A percentile compares a stretch with the other conserved stretches of the same genome.
Evolutionary conservation across 2,113 vertebrate species (phyloP).

Genomic region (Tachysurus vachellii): DNA sequence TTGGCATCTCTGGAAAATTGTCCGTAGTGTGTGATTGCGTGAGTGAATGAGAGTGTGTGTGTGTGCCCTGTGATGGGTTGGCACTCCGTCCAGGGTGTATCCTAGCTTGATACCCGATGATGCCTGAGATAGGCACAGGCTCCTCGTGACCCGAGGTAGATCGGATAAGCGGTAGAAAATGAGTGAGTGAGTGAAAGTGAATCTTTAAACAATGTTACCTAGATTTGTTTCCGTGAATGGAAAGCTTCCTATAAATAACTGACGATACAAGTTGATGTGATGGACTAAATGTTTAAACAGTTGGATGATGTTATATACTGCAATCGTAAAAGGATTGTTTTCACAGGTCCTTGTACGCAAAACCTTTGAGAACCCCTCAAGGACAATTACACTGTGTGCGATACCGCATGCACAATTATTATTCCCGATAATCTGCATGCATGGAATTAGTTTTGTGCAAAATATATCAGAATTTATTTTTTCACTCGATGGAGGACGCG

Average conservation of each 20-base stretch:
- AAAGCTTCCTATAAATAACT: not conserved
- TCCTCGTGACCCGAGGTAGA: too few species aligned
- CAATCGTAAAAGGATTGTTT: not conserved
- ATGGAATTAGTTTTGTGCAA: conserved; percentile 33
- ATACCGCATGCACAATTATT: conserved; percentile 32
- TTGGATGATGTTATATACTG: too few species aligned
- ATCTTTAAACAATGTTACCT: not conserved
- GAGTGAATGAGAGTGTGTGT: too few species aligned
- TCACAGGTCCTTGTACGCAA: not conserved
- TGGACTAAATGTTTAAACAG: not conserved
- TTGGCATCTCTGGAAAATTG: too few species aligned
- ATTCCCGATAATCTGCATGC: conserved; percentile 37
- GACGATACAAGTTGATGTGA: not conserved
- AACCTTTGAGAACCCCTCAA: conserved; percentile 23
- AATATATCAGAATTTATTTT: conserved; percentile 58
- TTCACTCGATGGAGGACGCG: conserved; percentile 38
- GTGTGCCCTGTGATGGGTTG: too few species aligned
- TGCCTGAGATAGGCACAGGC: too few species aligned
- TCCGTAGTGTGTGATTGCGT: too few species aligned
- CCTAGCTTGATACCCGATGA: too few species aligned
- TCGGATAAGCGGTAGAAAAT: too few species aligned
- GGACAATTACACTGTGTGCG: conserved; percentile 32
- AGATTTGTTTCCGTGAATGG: not conserved
- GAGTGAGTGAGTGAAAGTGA: too few species aligned
- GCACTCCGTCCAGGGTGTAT: too few species aligned